Evolutionary conservation across 2,888 invertebrate genomes (phyloP).

Genomic region (Metalampra italica): DNA sequence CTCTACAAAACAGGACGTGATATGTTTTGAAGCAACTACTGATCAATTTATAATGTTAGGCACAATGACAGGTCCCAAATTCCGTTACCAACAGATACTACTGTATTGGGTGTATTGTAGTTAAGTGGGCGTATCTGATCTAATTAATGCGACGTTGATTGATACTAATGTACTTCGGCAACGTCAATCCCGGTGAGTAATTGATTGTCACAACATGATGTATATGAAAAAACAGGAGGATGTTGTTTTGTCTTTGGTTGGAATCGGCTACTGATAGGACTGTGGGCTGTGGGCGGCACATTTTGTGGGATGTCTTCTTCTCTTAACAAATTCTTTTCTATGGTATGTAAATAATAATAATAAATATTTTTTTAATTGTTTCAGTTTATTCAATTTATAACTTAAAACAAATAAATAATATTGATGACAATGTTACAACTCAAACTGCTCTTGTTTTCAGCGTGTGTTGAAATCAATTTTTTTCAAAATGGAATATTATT

Average conservation of each 20-base stretch:
- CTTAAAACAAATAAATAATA: not conserved
- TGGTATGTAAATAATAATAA: no score
- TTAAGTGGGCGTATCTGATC: constrained; percentile 69
- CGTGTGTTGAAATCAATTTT: no score
- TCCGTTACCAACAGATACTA: constrained; percentile 16
- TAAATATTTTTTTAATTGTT: no score
- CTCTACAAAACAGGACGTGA: not conserved
- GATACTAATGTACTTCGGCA: constrained; percentile 68
- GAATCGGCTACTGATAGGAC: constrained; percentile 2
- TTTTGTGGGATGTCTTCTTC: not conserved
- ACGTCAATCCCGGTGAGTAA: constrained; percentile 59
- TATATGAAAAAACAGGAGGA: constrained; percentile 33
- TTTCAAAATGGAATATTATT: no score
- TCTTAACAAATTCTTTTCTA: no score
- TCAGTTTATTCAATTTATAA: not conserved
- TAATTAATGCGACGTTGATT: constrained; percentile 76
- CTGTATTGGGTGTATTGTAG: constrained; percentile 23
- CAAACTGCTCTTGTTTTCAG: not conserved
- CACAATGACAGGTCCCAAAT: constrained; percentile 10
- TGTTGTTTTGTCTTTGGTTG: constrained; percentile 4
- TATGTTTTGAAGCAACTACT: not conserved
- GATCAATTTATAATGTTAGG: not conserved
- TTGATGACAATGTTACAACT: no score
- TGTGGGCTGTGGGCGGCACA: constrained; percentile 1
- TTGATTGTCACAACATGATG: constrained; percentile 72